Percentiles rank a stretch among this genome's conserved stretches.
Conservation (phyloP, 2,113 vertebrate genomes). For the Menura novaehollandiae region DNA sequence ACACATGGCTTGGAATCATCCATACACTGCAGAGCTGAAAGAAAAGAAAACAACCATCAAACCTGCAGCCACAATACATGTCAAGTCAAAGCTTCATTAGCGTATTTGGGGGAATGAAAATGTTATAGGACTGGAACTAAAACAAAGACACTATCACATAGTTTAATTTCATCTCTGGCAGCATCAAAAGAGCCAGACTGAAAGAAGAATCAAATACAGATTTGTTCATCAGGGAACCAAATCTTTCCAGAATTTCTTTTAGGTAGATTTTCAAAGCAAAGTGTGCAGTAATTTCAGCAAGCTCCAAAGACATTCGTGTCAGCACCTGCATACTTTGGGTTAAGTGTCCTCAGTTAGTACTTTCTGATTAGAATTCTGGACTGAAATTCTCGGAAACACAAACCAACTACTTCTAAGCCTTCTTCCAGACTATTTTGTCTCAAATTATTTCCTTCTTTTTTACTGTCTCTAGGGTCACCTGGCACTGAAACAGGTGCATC, state of each 20-base stretch:
- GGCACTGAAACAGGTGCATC: not conserved
- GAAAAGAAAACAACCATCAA: constrained; percentile 53
- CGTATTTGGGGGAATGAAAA: not conserved
- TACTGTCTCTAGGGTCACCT: not conserved
- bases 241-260: not conserved
- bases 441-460: not conserved
- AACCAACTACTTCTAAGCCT: not conserved
- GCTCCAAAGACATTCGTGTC: not conserved
- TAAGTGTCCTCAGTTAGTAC: not conserved
- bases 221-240: not conserved
- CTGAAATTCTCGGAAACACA: not conserved
- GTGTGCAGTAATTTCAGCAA: not conserved
- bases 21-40: constrained; percentile 88
- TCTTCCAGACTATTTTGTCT: not conserved
- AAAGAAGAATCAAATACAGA: not conserved
- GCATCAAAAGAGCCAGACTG: not conserved
- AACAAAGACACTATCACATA: not conserved
- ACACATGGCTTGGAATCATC: constrained; percentile 83
- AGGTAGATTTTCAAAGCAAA: constrained; percentile 20
- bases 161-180: not conserved
- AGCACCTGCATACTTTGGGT: not conserved
- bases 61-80: not conserved
- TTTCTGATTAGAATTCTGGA: not conserved
- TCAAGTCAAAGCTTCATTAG: constrained; percentile 10
- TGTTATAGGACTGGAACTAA: not conserved